Percentiles rank a stretch among this genome's conserved stretches.
These are phyloP conservation scores for Dorcus hopei DNA, from an alignment of 2,888 invertebrate genomes.

Conservation along the genomic window DNA sequence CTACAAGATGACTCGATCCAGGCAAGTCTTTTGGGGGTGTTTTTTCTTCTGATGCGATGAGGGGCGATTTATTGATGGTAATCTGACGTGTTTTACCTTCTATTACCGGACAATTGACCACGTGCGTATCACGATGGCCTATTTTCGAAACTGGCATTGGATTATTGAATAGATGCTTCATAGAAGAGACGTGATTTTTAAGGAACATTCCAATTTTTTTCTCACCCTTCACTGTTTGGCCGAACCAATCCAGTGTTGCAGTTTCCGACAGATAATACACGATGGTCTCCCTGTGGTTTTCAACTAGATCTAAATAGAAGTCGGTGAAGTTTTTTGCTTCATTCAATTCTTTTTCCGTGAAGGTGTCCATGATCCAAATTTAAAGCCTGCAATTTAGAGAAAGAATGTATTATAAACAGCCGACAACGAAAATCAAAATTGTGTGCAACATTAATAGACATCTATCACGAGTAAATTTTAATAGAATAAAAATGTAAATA, in stretches of 20 bases:
- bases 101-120: constrained; percentile 24
- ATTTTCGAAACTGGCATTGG: constrained; percentile 38
- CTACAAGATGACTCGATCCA: constrained; percentile 16
- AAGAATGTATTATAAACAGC: neutral
- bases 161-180: constrained; percentile 38
- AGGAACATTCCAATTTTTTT: constrained; percentile 58
- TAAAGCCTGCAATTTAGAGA: constrained; percentile 1
- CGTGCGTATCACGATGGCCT: constrained; percentile 42
- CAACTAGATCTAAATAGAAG: constrained; percentile 44
- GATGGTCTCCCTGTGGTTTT: constrained; percentile 38
- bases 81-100: constrained; percentile 10
- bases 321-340: constrained; percentile 40
- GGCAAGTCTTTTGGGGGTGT: constrained; percentile 26
- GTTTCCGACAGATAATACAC: constrained; percentile 42
- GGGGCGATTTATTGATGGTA: constrained; percentile 5
- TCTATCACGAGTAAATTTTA: neutral
- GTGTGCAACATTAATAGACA: too few species aligned
- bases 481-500: neutral
- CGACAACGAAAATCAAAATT: too few species aligned
- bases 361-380: constrained; percentile 22
- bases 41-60: constrained; percentile 16
- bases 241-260: constrained; percentile 62
- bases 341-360: constrained; percentile 24
- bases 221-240: constrained; percentile 58
- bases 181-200: constrained; percentile 50